Percentiles rank a stretch among this genome's conserved stretches.
Conservation (phyloP, 2,888 invertebrate species). For the Eugnorisma glareosa region DNA sequence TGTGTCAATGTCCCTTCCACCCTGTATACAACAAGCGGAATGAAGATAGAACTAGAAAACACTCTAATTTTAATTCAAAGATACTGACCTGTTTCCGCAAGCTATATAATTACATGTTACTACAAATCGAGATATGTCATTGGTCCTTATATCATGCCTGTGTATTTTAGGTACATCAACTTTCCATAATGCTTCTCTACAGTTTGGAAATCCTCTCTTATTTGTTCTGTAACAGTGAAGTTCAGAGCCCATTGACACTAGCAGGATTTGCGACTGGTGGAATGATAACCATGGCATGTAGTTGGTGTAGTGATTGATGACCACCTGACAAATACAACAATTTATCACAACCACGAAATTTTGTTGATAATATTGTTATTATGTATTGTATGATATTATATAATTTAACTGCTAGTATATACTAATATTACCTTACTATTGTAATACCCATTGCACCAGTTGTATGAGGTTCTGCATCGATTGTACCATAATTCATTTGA, state of each 20-base stretch:
- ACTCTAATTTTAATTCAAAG: not conserved
- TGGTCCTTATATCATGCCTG: slow-evolving; percentile 82
- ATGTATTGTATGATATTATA: not conserved
- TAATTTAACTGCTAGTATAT: slow-evolving; percentile 4
- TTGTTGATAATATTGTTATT: not conserved
- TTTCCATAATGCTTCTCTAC: slow-evolving; percentile 75
- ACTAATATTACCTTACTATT: slow-evolving; percentile 72
- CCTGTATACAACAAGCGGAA: not conserved
- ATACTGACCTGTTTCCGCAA: slow-evolving; percentile 86
- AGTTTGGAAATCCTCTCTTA: slow-evolving; percentile 73
- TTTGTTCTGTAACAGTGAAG: slow-evolving; percentile 77
- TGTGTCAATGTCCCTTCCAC: not conserved
- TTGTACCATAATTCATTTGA: slow-evolving; percentile 73
- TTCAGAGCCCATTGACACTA: slow-evolving; percentile 80
- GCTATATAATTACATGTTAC: slow-evolving; percentile 77
- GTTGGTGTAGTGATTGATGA: slow-evolving; percentile 77
- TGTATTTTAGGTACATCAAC: slow-evolving; percentile 79
- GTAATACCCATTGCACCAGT: slow-evolving; percentile 84
- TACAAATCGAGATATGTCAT: slow-evolving; percentile 87
- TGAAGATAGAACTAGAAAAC: not conserved
- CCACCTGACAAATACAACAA: slow-evolving; percentile 68
- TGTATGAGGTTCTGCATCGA: slow-evolving; percentile 80
- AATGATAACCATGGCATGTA: slow-evolving; percentile 86
- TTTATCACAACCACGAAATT: not conserved
- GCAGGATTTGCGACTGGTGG: slow-evolving; percentile 75